These are phyloP conservation scores for Sarcophaga variegata DNA, from an alignment of 2,888 invertebrate species.

Conservation along the genomic window DNA sequence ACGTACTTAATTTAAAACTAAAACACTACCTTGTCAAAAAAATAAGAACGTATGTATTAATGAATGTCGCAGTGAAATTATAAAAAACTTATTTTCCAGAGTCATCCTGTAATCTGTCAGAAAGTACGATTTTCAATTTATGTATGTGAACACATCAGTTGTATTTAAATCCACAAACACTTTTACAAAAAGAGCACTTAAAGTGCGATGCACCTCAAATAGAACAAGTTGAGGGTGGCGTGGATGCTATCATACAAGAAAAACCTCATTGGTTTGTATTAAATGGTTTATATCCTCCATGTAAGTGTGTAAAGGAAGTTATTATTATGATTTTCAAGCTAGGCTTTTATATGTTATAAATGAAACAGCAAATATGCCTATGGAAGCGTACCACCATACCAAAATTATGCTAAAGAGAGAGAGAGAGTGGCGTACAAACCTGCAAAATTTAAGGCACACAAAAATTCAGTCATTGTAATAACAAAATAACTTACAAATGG, in stretches of 20 bases:
- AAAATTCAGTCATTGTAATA: no score
- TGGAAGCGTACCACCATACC: neutral
- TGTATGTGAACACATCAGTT: no score
- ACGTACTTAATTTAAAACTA: neutral
- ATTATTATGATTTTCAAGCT: no score
- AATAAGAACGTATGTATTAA: no score
- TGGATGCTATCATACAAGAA: no score
- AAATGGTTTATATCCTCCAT: neutral
- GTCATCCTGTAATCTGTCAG: no score
- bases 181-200: slow-evolving; percentile 11
- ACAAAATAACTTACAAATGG: no score
- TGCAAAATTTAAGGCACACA: no score
- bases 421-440: neutral
- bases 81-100: no score
- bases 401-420: neutral
- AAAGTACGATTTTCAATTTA: no score
- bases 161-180: neutral
- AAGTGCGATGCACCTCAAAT: slow-evolving; percentile 29
- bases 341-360: neutral
- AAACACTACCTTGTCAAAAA: neutral
- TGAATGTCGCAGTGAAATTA: no score
- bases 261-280: neutral
- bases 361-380: neutral
- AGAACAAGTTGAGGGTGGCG: neutral
- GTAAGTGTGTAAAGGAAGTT: neutral